Percentiles rank a stretch among this genome's conserved stretches.
These are phyloP conservation scores for Typhlichthys eigenmanni DNA, from an alignment of 2,797 vertebrate species.

Conservation along the genomic window DNA sequence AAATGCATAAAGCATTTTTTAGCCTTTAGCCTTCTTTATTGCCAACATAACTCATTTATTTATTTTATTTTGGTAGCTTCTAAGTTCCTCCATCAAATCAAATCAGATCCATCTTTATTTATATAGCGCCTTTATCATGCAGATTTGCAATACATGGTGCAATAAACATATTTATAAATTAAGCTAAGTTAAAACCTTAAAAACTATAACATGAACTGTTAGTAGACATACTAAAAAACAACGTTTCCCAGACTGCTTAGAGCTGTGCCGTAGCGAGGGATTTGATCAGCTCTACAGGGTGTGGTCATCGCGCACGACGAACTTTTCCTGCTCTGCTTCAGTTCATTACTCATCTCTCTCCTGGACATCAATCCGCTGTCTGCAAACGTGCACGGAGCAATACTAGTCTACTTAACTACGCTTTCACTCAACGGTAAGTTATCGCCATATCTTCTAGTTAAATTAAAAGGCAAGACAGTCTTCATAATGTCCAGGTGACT, in stretches of 20 bases:
- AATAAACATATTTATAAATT: neutral
- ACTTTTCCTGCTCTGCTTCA: constrained; percentile 26
- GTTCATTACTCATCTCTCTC: neutral
- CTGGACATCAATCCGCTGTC: neutral
- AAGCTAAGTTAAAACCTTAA: neutral
- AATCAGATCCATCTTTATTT: too few relatives aligned
- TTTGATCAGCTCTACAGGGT: constrained; percentile 36
- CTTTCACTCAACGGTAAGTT: constrained; percentile 51
- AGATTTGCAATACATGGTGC: too few relatives aligned
- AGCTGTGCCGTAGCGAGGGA: neutral
- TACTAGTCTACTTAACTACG: constrained; percentile 2
- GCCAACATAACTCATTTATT: too few relatives aligned
- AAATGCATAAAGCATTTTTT: too few relatives aligned
- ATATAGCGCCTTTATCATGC: too few relatives aligned
- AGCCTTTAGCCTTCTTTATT: too few relatives aligned
- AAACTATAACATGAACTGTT: neutral
- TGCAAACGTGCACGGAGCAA: neutral
- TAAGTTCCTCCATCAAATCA: too few relatives aligned
- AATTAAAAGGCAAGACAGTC: neutral
- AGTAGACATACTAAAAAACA: constrained; percentile 13
- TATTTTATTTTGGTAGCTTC: too few relatives aligned
- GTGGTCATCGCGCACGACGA: constrained; percentile 44
- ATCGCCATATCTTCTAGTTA: neutral
- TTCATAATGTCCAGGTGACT: constrained; percentile 7
- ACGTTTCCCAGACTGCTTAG: constrained; percentile 56